These are phyloP conservation scores for Rotaria socialis DNA, from an alignment of 2,888 invertebrate species.

Conservation along the genomic window DNA sequence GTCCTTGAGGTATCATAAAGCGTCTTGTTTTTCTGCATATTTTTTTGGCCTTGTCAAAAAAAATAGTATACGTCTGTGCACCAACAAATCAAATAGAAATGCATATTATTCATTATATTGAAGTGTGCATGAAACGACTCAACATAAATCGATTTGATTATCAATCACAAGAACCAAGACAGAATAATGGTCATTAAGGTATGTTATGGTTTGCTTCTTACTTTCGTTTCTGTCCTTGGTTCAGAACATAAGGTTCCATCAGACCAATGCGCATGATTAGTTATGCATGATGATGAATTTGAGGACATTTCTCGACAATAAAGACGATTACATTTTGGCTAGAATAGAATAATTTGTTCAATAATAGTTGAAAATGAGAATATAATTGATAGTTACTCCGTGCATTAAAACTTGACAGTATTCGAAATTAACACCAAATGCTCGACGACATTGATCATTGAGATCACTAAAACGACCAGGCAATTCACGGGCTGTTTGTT, in stretches of 20 bases:
- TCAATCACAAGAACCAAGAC: not conserved
- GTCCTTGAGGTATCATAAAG: not conserved
- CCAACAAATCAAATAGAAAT: not conserved
- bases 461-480: conserved; percentile 21
- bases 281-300: conserved; percentile 3
- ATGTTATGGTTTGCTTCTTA: not conserved
- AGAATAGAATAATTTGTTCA: not conserved
- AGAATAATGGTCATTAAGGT: not conserved
- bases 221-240: not conserved
- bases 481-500: conserved; percentile 18
- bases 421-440: conserved; percentile 14
- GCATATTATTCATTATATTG: not conserved
- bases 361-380: not conserved
- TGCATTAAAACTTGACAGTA: not conserved
- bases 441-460: conserved; percentile 18
- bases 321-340: not conserved
- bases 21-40: not conserved
- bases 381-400: not conserved
- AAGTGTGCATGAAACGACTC: not conserved
- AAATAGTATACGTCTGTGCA: not conserved
- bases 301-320: not conserved
- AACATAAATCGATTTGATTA: not conserved
- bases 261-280: conserved; percentile 25
- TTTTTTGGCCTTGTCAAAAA: not conserved
- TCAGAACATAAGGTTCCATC: not conserved